Conservation (phyloP, 2,797 vertebrate species). For the Acropternis orthonyx region DNA sequence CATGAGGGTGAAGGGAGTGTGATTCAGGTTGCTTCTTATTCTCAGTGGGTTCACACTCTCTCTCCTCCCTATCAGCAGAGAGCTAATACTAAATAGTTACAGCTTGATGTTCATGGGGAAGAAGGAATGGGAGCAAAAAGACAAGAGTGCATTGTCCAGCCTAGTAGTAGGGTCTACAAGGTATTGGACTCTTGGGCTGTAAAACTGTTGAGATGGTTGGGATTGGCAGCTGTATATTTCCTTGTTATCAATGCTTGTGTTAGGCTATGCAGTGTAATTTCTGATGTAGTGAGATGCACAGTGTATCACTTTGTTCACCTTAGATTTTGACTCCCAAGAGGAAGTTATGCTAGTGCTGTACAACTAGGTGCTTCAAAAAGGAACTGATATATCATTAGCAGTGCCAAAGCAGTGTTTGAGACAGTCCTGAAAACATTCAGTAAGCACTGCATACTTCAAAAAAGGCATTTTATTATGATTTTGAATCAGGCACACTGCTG, state of each 20-base stretch:
- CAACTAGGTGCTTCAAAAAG: neutral
- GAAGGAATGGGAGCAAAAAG: neutral
- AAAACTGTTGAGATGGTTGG: neutral
- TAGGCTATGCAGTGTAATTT: neutral
- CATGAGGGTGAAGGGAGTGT: accelerated
- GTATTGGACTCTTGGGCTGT: neutral
- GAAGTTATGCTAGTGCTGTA: neutral
- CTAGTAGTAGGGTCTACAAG: no score
- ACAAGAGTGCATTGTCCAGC: neutral
- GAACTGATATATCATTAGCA: neutral
- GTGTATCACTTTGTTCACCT: neutral
- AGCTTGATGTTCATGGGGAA: neutral
- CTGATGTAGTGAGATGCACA: neutral
- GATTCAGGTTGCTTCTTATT: neutral
- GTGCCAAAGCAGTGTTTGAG: neutral
- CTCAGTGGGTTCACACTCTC: neutral
- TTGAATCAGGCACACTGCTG: neutral
- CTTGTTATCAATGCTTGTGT: neutral
- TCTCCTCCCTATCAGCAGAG: neutral
- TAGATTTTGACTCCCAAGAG: neutral
- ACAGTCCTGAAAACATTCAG: neutral
- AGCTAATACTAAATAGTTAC: neutral
- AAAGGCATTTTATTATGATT: neutral
- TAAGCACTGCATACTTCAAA: neutral
- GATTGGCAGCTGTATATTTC: neutral